These are phyloP conservation scores for Dreissena rostriformis DNA, from an alignment of 1,140 invertebrate genomes.

Conservation along the genomic window DNA sequence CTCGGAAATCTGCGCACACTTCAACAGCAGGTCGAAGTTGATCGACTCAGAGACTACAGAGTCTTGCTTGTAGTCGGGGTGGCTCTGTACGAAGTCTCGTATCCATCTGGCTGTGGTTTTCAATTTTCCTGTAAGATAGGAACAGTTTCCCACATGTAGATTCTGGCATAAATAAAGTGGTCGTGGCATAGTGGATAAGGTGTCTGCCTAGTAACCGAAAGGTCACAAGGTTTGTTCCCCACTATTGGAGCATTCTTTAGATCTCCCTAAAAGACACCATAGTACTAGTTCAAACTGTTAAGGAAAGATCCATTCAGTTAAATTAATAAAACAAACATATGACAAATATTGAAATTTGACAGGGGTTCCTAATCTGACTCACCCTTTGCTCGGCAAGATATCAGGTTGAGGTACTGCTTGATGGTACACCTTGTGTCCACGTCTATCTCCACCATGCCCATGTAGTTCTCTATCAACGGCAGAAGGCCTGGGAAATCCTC, in stretches of 20 bases:
- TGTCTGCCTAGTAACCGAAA: too few relatives aligned
- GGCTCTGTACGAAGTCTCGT: slow-evolving; percentile 92
- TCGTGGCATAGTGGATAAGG: too few relatives aligned
- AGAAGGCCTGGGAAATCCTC: slow-evolving; percentile 96
- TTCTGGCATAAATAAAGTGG: background rate
- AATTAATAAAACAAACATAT: too few relatives aligned
- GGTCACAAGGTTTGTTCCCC: too few relatives aligned
- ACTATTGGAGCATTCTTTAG: too few relatives aligned
- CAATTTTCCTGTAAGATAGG: slow-evolving; percentile 72
- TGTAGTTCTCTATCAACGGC: slow-evolving; percentile 95
- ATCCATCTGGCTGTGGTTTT: slow-evolving; percentile 88
- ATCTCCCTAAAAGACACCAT: too few relatives aligned
- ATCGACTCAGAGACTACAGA: slow-evolving; percentile 94
- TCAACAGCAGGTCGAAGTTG: slow-evolving; percentile 95
- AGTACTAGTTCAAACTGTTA: too few relatives aligned
- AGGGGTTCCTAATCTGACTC: slow-evolving; percentile 79
- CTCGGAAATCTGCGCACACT: slow-evolving; percentile 72
- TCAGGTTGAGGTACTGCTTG: slow-evolving; percentile 97
- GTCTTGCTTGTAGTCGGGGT: slow-evolving; percentile 95
- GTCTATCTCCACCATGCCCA: slow-evolving; percentile 72
- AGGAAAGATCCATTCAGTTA: too few relatives aligned
- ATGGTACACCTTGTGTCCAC: slow-evolving; percentile 91
- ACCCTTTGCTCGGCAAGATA: slow-evolving; percentile 94
- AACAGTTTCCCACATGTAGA: background rate
- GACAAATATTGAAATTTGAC: too few relatives aligned